Percentiles rank a stretch among this genome's conserved stretches.
Conservation (phyloP, 2,888 invertebrate genomes). For the Scaptomyza polygonia region DNA sequence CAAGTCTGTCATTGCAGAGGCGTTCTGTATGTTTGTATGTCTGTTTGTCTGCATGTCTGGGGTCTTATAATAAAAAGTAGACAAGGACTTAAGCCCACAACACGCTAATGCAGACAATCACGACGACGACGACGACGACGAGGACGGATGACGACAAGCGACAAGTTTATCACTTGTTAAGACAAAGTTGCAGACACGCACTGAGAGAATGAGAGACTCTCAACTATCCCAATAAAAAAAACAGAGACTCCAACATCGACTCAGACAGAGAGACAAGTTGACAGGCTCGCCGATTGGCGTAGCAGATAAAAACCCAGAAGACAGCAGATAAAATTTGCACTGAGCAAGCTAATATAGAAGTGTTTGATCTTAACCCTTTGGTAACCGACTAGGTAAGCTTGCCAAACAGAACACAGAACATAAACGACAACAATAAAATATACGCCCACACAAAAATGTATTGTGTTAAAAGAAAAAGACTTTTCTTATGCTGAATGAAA, state of each 20-base stretch:
- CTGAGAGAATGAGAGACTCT: constrained; percentile 5
- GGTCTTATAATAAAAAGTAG: constrained; percentile 58
- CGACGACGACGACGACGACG: constrained; percentile 35
- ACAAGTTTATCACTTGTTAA: constrained; percentile 73
- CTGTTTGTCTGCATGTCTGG: constrained; percentile 10
- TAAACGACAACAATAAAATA: not conserved
- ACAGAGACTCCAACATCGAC: constrained; percentile 9
- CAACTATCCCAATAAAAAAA: not conserved
- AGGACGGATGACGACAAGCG: constrained; percentile 59
- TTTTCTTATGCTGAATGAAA: not conserved
- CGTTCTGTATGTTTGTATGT: constrained; percentile 35
- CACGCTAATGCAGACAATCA: constrained; percentile 32
- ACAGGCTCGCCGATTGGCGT: constrained; percentile 61
- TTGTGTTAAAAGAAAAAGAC: not conserved
- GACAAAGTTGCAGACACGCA: constrained; percentile 57
- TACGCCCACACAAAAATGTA: constrained; percentile 29
- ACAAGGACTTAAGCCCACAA: constrained; percentile 66
- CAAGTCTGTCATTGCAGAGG: constrained; percentile 42
- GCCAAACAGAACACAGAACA: not conserved
- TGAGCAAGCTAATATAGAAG: constrained; percentile 19
- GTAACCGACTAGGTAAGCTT: constrained; percentile 20
- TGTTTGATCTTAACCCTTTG: constrained; percentile 44
- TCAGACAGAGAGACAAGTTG: constrained; percentile 33
- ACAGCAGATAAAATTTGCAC: constrained; percentile 50
- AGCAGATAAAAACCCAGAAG: constrained; percentile 49